Base-by-base conservation (phyloP, 2,888 invertebrate genomes). In the Ornithoptera priamus region DNA sequence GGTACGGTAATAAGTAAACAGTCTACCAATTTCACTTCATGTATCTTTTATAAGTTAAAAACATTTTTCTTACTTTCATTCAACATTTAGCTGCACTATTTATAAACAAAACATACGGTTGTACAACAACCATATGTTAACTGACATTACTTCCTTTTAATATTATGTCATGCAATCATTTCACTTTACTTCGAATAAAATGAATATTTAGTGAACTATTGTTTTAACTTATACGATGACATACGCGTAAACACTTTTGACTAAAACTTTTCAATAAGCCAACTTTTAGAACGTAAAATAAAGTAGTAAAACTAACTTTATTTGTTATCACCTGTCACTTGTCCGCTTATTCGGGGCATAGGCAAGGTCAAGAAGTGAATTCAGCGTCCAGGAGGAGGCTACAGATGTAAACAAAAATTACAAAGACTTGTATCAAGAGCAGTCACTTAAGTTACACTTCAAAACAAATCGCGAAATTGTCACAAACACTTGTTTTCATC, bases 321-420 rank as follows among this genome's bases (percentile, higher is more conserved):
- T 82, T 79, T 85, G 81, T 83, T 85, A 83, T 83, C 84, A 88
- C 87, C 79, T 82, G 81, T 76, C 78, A 80, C 73, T 85, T 83
- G 82, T 75, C 71, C 73, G 70, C 67, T 76, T 77, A 72, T 76
- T 80, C 80, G 75, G 80, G 79, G 83, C 86, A 83, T 82, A 83
- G 72, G 79, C 84, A 85, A 86, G 82, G 83, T 84, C 86, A 82
- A 74, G 79, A 83, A 85, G 84, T 83, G 78, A 75, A 81, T 75
- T 76, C 71, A 84, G 86, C 88, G 86, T 86, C 86, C 86, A 80
- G 80, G 81, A 82, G 75, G 77, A 82, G 80, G 80, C 84, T 82
- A 76, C 82, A 85, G 90, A 92, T 88, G 91, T 91, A 92, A 92
- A 92, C 92, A 92, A 89, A 88, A 86, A 84, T 89, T 86, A 89